Conservation (phyloP, 2,113 vertebrate species). For the Gymnarchus niloticus region DNA sequence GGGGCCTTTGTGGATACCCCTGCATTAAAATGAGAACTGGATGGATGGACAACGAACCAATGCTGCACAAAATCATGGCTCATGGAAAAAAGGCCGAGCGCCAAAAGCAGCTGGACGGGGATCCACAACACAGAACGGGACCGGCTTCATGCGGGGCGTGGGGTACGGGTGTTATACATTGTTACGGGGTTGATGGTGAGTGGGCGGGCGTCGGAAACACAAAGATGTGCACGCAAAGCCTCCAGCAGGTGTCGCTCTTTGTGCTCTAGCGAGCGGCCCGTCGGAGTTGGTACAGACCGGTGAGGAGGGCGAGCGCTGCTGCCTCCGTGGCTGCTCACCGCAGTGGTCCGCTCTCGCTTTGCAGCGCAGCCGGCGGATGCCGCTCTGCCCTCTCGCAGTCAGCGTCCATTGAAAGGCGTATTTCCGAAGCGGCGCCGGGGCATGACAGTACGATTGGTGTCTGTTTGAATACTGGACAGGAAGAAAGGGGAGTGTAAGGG, state of each 20-base stretch:
- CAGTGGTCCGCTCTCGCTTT: slow-evolving; percentile 35
- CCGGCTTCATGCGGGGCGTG: neutral
- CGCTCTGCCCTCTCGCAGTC: slow-evolving; percentile 17
- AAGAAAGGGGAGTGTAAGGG: slow-evolving; percentile 34
- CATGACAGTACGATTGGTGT: slow-evolving; percentile 30
- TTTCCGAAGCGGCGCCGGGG: slow-evolving; percentile 21
- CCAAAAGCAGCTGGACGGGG: neutral
- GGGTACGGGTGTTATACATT: too few relatives aligned
- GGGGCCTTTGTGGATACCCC: too few relatives aligned
- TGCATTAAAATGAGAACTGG: too few relatives aligned
- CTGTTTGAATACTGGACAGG: slow-evolving; percentile 33
- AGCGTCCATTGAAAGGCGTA: slow-evolving; percentile 28
- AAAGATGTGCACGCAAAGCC: neutral
- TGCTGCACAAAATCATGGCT: too few relatives aligned
- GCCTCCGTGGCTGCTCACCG: slow-evolving; percentile 31
- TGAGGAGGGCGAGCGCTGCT: slow-evolving; percentile 35
- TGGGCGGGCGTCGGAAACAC: neutral
- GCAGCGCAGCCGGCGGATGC: slow-evolving; percentile 36
- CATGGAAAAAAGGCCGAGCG: neutral
- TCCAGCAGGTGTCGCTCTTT: slow-evolving; percentile 24
- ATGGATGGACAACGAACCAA: too few relatives aligned
- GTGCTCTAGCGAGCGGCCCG: slow-evolving; percentile 14
- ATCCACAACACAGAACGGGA: neutral
- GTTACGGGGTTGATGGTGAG: too few relatives aligned
- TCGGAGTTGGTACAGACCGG: slow-evolving; percentile 26